phyloP scores from a whole-genome alignment of 2,113 vertebrate genomes.

The Holacanthus passer region DNA sequence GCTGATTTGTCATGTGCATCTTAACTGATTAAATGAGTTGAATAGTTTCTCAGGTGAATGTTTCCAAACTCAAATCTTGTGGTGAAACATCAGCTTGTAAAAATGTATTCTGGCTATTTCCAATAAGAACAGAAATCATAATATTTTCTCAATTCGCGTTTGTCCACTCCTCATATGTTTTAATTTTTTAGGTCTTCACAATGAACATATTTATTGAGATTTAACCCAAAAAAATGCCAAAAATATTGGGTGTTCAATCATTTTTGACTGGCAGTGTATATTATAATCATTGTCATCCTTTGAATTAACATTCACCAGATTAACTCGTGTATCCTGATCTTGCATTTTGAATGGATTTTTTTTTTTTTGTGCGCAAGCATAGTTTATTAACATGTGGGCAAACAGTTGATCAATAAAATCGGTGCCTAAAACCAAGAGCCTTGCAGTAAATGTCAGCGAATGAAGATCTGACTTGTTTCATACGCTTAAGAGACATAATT shows the following conservation, averaged over 20 bases:
- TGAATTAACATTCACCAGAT: conserved; percentile 33
- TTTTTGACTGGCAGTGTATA: conserved; percentile 42
- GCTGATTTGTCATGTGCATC: neutral
- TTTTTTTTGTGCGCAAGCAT: conserved; percentile 42
- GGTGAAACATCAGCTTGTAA: neutral
- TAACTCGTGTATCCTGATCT: conserved; percentile 23
- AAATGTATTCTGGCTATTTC: neutral
- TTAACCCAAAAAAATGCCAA: neutral
- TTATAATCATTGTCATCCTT: conserved; percentile 16
- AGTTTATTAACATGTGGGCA: conserved; percentile 30
- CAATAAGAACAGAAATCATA: neutral
- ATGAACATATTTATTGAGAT: conserved; percentile 1
- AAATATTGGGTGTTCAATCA: conserved; percentile 35
- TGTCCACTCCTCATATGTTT: too few species aligned
- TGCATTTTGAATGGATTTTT: conserved; percentile 34
- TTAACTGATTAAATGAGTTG: neutral
- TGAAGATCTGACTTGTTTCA: conserved; percentile 44
- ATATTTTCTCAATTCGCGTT: neutral
- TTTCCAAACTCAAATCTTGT: neutral
- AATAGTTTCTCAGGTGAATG: neutral
- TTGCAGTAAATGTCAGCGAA: conserved; percentile 53
- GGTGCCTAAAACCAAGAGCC: conserved; percentile 75
- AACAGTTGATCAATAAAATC: conserved; percentile 50
- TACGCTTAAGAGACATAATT: conserved; percentile 32
- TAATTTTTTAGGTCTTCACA: neutral